Conservation (phyloP, 2,888 invertebrate genomes). For the Platerodrilus igneus region DNA sequence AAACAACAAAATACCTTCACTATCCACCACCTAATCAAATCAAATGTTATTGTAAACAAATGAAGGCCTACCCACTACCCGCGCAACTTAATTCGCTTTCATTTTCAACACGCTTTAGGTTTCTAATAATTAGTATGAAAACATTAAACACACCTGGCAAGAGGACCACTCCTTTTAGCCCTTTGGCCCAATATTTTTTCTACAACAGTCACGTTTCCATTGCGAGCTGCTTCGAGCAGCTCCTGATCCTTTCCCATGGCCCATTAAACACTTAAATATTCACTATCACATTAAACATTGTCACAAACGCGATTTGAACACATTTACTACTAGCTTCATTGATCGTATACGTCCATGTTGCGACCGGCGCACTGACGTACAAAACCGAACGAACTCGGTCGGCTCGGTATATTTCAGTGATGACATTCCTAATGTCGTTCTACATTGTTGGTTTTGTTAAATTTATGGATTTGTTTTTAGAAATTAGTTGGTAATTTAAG, state of each 20-base stretch:
- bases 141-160: constrained; percentile 72
- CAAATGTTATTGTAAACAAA: too few species aligned
- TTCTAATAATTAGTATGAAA: constrained; percentile 31
- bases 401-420: not conserved
- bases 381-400: too few species aligned
- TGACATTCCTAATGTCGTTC: too few species aligned
- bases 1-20: too few species aligned
- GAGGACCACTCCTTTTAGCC: constrained; percentile 88
- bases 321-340: constrained; percentile 66
- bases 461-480: too few species aligned
- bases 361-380: constrained; percentile 52
- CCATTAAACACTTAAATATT: constrained; percentile 42
- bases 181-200: constrained; percentile 87
- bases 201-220: constrained; percentile 82
- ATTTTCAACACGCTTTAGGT: not conserved
- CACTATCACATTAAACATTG: constrained; percentile 42
- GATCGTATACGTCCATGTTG: constrained; percentile 72
- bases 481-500: too few species aligned
- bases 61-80: too few species aligned
- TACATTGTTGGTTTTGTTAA: too few species aligned
- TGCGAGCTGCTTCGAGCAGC: constrained; percentile 90
- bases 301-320: constrained; percentile 46
- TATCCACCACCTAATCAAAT: too few species aligned
- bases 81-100: not conserved
- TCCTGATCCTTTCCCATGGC: constrained; percentile 96